Percentiles rank a stretch among this genome's conserved stretches.
These are phyloP conservation scores for Aphelenchoides bicaudatus DNA, from an alignment of 2,888 invertebrate species.

Conservation along the genomic window DNA sequence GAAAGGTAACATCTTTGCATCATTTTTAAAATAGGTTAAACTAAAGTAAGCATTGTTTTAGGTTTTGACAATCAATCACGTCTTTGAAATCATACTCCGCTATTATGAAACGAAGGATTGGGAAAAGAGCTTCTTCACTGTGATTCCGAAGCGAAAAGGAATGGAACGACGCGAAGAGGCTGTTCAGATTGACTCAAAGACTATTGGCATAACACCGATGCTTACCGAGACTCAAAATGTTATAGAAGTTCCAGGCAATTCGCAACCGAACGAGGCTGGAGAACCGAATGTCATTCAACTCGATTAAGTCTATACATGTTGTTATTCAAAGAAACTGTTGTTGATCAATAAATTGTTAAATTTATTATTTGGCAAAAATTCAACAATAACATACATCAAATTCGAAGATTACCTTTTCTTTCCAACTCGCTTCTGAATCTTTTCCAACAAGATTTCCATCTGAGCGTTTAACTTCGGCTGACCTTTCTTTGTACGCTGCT, in stretches of 20 bases:
- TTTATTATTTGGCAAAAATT: background rate
- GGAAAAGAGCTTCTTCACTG: constrained; percentile 61
- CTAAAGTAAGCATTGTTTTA: constrained; percentile 24
- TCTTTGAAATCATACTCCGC: constrained; percentile 64
- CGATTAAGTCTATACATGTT: background rate
- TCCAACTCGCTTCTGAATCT: constrained; percentile 37
- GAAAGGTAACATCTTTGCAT: constrained; percentile 37
- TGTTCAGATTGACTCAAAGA: background rate
- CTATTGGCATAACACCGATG: background rate
- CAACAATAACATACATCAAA: constrained; percentile 8
- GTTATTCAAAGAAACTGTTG: background rate
- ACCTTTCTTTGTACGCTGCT: constrained; percentile 45
- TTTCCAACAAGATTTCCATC: constrained; percentile 45
- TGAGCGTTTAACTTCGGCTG: constrained; percentile 52
- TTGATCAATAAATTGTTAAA: background rate
- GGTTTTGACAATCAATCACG: constrained; percentile 92
- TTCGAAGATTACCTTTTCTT: constrained; percentile 18
- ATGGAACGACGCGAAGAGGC: constrained; percentile 20
- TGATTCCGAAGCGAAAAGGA: constrained; percentile 58
- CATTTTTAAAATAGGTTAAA: constrained; percentile 12
- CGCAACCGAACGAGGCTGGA: constrained; percentile 1
- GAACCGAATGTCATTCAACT: background rate
- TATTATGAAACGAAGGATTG: constrained; percentile 62
- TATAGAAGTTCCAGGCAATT: background rate
- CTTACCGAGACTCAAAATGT: background rate